A percentile compares a stretch with the other conserved stretches of the same genome.
Evolutionary conservation across 2,888 invertebrate genomes (phyloP).

Genomic region (Harpalus rubripes): DNA sequence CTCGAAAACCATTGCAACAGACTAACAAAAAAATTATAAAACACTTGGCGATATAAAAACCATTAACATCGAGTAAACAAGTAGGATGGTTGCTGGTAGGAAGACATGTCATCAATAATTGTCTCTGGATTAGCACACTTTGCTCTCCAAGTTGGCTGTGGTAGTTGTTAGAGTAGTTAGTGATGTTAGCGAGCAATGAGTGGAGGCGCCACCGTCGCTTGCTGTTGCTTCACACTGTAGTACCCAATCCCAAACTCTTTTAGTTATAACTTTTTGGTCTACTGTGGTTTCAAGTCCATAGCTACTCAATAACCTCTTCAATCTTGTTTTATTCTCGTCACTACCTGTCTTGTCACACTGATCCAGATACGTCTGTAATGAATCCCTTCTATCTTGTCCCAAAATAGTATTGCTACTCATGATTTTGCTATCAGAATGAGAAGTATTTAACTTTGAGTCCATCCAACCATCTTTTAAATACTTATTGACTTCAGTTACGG

Average conservation of each 20-base stretch:
- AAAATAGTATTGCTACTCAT: constrained; percentile 73
- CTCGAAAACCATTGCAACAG: constrained; percentile 21
- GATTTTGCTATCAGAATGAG: constrained; percentile 78
- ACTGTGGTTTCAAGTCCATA: constrained; percentile 83
- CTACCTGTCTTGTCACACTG: constrained; percentile 75
- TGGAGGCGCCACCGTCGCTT: constrained; percentile 59
- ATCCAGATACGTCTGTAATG: constrained; percentile 78
- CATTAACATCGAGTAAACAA: constrained; percentile 51
- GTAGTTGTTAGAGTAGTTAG: constrained; percentile 57
- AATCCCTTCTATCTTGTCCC: constrained; percentile 76
- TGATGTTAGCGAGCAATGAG: constrained; percentile 67
- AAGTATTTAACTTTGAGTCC: constrained; percentile 78
- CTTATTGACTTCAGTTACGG: constrained; percentile 81
- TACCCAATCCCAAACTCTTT: constrained; percentile 85
- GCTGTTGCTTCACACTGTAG: constrained; percentile 78
- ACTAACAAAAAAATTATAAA: constrained; percentile 60
- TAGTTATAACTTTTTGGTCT: constrained; percentile 81
- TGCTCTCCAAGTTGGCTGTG: constrained; percentile 60
- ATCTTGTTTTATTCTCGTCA: constrained; percentile 79
- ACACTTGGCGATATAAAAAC: constrained; percentile 60
- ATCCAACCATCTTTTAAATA: constrained; percentile 83
- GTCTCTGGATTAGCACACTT: constrained; percentile 57
- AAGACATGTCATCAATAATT: constrained; percentile 55
- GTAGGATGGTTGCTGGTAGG: constrained; percentile 53
- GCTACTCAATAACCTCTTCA: constrained; percentile 80